Conservation (phyloP, 1,140 invertebrate species). For the Drosophila prosaltans region DNA sequence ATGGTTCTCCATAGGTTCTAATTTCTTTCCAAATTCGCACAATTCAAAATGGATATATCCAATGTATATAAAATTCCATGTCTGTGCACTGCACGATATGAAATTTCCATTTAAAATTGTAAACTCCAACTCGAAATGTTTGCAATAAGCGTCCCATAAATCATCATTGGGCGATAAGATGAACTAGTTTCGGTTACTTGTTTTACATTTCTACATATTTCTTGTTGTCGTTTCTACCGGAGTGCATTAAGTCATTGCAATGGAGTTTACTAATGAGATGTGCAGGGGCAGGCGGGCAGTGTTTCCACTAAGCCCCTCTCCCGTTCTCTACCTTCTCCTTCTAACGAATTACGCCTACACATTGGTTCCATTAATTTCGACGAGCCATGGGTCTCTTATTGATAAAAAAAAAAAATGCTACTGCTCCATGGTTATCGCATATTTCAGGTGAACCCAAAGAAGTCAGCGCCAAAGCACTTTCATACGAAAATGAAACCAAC, state of each 20-base stretch:
- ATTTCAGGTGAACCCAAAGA: conserved; percentile 24
- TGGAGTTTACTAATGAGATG: conserved; percentile 53
- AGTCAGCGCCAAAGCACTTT: conserved; percentile 31
- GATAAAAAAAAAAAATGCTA: conserved; percentile 47
- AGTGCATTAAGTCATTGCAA: conserved; percentile 47
- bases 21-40: too few relatives aligned
- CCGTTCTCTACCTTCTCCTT: neutral
- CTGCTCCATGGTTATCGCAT: conserved; percentile 52
- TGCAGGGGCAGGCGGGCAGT: conserved; percentile 26
- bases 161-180: conserved; percentile 64
- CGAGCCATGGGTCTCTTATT: conserved; percentile 24
- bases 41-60: too few relatives aligned
- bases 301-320: neutral
- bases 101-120: too few relatives aligned
- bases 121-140: conserved; percentile 5
- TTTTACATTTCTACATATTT: neutral
- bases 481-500: conserved; percentile 43
- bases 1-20: too few relatives aligned
- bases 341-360: conserved; percentile 29
- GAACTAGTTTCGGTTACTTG: conserved; percentile 51
- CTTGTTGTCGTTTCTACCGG: conserved; percentile 4
- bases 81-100: too few relatives aligned
- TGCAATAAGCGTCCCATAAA: conserved; percentile 66
- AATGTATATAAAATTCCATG: too few relatives aligned
- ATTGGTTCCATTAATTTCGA: conserved; percentile 65